A percentile compares a stretch with the other conserved stretches of the same genome.
Evolutionary conservation across 2,797 vertebrate species (phyloP).

Genomic region (Pipistrellus nathusii): DNA sequence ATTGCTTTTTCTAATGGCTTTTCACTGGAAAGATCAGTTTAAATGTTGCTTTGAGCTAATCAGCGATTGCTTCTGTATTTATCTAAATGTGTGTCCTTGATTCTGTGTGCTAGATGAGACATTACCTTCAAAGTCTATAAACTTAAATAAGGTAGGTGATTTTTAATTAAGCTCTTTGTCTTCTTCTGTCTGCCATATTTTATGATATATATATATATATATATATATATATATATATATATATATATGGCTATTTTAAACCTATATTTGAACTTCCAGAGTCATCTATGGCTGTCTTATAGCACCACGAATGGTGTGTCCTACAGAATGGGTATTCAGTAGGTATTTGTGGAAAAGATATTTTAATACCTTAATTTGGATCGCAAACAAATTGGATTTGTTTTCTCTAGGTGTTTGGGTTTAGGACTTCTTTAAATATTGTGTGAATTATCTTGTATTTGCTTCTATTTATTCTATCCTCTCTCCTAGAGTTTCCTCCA

Average conservation of each 20-base stretch:
- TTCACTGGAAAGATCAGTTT: slow-evolving; percentile 67
- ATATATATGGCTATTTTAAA: slow-evolving; percentile 8
- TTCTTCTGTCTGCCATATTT: slow-evolving; percentile 51
- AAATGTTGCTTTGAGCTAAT: slow-evolving; percentile 65
- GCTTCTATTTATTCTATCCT: background rate
- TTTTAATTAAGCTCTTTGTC: slow-evolving; percentile 67
- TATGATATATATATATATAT: background rate
- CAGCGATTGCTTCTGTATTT: slow-evolving; percentile 70
- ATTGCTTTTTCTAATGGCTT: slow-evolving; percentile 74
- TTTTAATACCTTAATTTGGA: slow-evolving; percentile 10
- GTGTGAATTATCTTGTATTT: background rate
- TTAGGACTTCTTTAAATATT: slow-evolving; percentile 37
- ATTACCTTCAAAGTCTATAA: slow-evolving; percentile 55
- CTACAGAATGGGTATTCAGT: background rate
- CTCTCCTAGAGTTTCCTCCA: slow-evolving; percentile 8
- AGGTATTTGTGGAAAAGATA: slow-evolving; percentile 21
- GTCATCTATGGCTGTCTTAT: background rate
- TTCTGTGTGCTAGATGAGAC: slow-evolving; percentile 34
- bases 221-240: too few species aligned
- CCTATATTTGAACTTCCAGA: background rate
- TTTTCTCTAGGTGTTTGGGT: background rate
- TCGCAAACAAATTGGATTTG: slow-evolving; percentile 8
- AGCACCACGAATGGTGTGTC: background rate
- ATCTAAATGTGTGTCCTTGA: slow-evolving; percentile 66
- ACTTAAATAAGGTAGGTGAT: slow-evolving; percentile 58